phyloP scores from a whole-genome alignment of 2,797 vertebrate species.

The Lutra lutra region DNA sequence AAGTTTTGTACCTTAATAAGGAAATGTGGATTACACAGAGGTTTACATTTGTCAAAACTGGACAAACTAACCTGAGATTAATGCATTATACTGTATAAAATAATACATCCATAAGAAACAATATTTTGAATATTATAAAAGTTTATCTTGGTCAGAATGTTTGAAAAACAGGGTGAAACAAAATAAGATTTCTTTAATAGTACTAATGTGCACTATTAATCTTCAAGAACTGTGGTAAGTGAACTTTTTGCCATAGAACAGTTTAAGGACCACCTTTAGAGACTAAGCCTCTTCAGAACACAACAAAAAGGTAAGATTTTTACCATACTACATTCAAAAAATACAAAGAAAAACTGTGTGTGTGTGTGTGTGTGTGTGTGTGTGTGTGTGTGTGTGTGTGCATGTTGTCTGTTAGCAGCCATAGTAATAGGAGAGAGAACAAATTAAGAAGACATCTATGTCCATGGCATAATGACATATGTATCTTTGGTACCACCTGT shows the following conservation, averaged over 20 bases:
- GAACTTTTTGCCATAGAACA: neutral
- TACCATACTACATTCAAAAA: neutral
- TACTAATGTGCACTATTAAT: neutral
- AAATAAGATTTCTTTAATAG: neutral
- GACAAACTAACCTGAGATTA: neutral
- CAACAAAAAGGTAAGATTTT: neutral
- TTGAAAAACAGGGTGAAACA: neutral
- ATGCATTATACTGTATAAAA: neutral
- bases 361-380: neutral
- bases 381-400: neutral
- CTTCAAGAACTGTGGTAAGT: neutral
- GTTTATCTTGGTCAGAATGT: neutral
- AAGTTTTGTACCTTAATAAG: neutral
- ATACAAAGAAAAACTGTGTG: neutral
- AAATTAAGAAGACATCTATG: constrained; percentile 39
- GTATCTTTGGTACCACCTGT: constrained; percentile 65
- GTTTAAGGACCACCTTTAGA: constrained; percentile 9
- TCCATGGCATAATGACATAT: neutral
- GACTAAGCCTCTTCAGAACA: neutral
- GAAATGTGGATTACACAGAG: neutral
- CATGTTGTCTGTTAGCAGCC: neutral
- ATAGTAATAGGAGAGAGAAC: neutral
- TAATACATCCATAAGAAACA: neutral
- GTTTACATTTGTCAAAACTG: constrained; percentile 9
- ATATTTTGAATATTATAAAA: neutral